Evolutionary conservation across 2,113 vertebrate species (phyloP), one percentile per base, ranked within the genome.

Genomic region (Lampris incognitus): DNA sequence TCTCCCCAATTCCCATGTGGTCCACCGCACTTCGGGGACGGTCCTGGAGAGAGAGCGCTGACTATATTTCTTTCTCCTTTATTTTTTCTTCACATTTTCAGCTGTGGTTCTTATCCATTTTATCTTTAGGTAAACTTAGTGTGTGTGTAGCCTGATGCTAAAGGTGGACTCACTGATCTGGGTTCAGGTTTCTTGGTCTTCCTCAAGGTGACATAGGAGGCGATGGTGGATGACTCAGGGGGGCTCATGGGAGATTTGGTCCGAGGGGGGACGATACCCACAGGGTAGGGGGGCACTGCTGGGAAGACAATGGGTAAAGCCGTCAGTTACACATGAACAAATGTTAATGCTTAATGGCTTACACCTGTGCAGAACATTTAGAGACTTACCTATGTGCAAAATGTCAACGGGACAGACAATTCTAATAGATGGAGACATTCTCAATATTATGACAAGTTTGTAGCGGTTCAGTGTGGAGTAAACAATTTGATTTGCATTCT

Each of bases 191-290:
- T 96, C 93, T 95, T 97, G 24, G 90, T 95, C 92, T 99, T 99
- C 88, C 98, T 96, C 88, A 99, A 85, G 44, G 98, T 99, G 74
- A 99, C 97, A 2, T 98, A 99, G 5, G 98, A 99, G 7, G 97
- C 96, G 13, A 99, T 98, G 11, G 96, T 98, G 0, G 95, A 96
- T 51, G 97, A 98, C 72, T 98, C 97, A 0, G 96, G 95, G 10
- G 87, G 77, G 50, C 41, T 90, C 0, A 92, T 95, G 39, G 97
- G 96, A 5, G 97, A 98, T 76, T 97, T 99, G 75, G 96, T 96
- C 89, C 97, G 95, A n/a, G 97, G 96, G 64, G 96, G 93, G 0
- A 98, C 94, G 37, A 98, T 93, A 69, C 97, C 97, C 68, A 98
- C 93, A 1, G 96, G 96, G 87, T 96, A 97, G 86, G 79, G 76